These are phyloP conservation scores for Sula dactylatra DNA, from an alignment of 2,113 vertebrate species.

Conservation along the genomic window DNA sequence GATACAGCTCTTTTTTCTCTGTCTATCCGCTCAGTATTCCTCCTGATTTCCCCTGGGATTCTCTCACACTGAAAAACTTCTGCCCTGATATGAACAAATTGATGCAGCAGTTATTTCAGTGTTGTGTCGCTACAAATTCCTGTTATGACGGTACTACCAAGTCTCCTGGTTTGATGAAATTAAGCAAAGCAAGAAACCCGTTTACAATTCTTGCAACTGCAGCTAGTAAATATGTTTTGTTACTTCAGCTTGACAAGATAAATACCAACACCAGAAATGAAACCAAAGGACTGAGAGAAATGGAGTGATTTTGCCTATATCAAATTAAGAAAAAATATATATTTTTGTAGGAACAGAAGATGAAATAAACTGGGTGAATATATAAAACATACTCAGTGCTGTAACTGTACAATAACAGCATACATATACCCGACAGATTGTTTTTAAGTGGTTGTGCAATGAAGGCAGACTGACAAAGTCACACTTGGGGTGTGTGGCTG, in stretches of 20 bases:
- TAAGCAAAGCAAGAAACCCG: background rate
- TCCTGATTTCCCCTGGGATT: slow-evolving; percentile 43
- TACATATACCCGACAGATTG: background rate
- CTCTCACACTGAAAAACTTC: background rate
- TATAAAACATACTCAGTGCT: background rate
- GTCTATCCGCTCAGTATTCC: background rate
- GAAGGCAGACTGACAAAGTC: background rate
- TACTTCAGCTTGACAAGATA: background rate
- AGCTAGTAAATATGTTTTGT: background rate
- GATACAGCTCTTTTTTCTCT: background rate
- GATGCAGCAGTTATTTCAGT: background rate
- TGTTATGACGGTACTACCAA: background rate
- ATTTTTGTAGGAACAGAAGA: background rate
- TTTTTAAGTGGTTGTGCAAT: background rate
- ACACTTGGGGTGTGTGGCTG: background rate
- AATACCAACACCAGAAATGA: background rate
- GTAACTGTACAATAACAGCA: background rate
- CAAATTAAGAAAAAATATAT: background rate
- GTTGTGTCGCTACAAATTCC: background rate
- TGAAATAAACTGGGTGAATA: background rate
- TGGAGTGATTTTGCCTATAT: background rate
- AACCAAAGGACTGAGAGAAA: background rate
- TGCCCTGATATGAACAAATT: background rate
- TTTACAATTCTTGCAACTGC: background rate
- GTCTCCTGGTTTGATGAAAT: background rate